Conservation (phyloP, 23 tunicate species). For the Styela plicata region DNA sequence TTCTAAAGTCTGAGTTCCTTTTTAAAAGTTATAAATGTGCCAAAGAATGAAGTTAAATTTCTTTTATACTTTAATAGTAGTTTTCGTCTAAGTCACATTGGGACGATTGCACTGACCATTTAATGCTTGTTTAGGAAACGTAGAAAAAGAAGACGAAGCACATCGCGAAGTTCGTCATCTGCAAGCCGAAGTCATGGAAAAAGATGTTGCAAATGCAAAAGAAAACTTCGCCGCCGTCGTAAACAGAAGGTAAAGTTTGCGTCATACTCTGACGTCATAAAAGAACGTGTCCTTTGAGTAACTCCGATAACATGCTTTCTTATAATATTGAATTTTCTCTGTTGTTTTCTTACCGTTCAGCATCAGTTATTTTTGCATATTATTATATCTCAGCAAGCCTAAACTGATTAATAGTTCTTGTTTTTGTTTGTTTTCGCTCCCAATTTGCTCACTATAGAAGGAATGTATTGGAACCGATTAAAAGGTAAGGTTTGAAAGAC, state of each 20-base stretch:
- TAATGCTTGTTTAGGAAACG: background rate
- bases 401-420: background rate
- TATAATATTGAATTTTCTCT: too few species aligned
- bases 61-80: background rate
- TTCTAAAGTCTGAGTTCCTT: constrained; percentile 2
- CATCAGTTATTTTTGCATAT: background rate
- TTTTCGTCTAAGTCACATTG: background rate
- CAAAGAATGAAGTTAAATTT: too few species aligned
- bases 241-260: background rate
- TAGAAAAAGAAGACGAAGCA: background rate
- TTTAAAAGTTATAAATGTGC: background rate
- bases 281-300: too few species aligned
- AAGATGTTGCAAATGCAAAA: constrained; percentile 1
- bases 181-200: background rate
- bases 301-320: too few species aligned
- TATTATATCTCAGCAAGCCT: background rate
- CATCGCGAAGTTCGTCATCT: constrained; percentile 1
- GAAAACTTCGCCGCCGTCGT: background rate
- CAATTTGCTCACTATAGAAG: constrained; percentile 10
- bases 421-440: constrained; percentile 7
- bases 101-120: background rate
- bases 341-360: background rate
- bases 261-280: too few species aligned
- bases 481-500: constrained; percentile 20
- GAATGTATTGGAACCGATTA: background rate